Percentiles rank a stretch among this genome's conserved stretches.
Evolutionary conservation across 2,113 vertebrate genomes (phyloP).

Genomic region (Otis tarda): DNA sequence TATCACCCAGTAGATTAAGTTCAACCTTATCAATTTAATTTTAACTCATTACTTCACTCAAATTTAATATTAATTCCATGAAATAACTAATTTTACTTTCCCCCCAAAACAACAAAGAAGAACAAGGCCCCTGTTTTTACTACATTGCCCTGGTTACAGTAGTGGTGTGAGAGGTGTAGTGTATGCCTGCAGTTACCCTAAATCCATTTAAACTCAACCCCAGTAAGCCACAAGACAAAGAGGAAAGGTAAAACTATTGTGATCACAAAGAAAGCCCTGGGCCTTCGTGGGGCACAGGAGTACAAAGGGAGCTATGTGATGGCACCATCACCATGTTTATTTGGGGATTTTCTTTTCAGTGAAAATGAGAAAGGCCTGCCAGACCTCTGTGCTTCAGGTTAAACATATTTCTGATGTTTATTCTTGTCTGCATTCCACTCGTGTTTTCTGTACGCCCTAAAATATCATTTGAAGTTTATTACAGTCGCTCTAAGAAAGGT

Average conservation of each 20-base stretch:
- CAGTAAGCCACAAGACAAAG: background rate
- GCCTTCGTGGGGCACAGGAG: background rate
- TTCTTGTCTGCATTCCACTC: conserved; percentile 52
- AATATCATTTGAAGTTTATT: conserved; percentile 50
- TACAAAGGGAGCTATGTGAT: background rate
- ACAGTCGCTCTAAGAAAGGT: background rate
- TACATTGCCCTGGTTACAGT: background rate
- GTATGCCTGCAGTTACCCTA: background rate
- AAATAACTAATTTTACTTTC: background rate
- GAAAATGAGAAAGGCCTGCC: conserved; percentile 7
- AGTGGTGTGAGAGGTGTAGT: background rate
- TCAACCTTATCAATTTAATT: background rate
- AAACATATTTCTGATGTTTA: conserved; percentile 44
- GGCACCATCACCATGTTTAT: background rate
- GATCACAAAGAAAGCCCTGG: background rate
- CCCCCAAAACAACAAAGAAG: background rate
- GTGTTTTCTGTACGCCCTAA: conserved; percentile 9
- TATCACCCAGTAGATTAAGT: background rate
- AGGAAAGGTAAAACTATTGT: background rate
- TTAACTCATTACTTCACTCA: background rate
- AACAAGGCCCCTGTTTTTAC: background rate
- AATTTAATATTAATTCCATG: background rate
- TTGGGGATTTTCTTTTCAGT: conserved; percentile 15
- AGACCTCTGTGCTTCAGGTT: conserved; percentile 43
- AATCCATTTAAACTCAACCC: background rate